A percentile compares a stretch with the other conserved stretches of the same genome.
phyloP scores from a whole-genome alignment of 2,888 invertebrate genomes.

The Pyralis farinalis region DNA sequence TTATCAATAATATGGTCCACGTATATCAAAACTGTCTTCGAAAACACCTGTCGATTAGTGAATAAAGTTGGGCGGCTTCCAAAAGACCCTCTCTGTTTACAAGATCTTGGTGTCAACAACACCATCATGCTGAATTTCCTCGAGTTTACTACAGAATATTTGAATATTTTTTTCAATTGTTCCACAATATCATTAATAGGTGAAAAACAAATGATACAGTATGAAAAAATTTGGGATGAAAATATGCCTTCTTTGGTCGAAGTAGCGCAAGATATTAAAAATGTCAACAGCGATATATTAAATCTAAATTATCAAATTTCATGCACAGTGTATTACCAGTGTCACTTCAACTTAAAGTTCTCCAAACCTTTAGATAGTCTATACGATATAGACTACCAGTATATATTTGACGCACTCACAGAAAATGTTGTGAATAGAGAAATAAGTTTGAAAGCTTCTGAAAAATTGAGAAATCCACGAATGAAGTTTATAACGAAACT shows the following conservation, averaged over 20 bases:
- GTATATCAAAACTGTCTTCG: constrained; percentile 90
- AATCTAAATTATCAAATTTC: constrained; percentile 91
- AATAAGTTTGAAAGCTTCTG: constrained; percentile 83
- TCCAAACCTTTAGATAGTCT: constrained; percentile 86
- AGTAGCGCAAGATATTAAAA: constrained; percentile 88
- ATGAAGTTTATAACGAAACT: constrained; percentile 87
- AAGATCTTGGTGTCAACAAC: constrained; percentile 87
- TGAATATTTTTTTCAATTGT: constrained; percentile 66
- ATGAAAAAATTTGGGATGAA: constrained; percentile 86
- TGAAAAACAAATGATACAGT: constrained; percentile 63
- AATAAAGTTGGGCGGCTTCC: constrained; percentile 92
- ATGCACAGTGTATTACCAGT: constrained; percentile 88
- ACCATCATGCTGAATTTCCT: constrained; percentile 78
- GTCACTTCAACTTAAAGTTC: constrained; percentile 88
- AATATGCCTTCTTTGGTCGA: constrained; percentile 86
- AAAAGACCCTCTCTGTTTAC: constrained; percentile 90
- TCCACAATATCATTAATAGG: constrained; percentile 51
- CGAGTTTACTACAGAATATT: constrained; percentile 64
- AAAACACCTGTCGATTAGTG: constrained; percentile 87
- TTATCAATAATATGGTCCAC: constrained; percentile 94
- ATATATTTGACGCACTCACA: constrained; percentile 74
- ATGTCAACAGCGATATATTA: constrained; percentile 88
- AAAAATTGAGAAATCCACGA: constrained; percentile 85
- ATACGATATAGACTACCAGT: constrained; percentile 87
- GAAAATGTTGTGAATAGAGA: constrained; percentile 68